A percentile compares a stretch with the other conserved stretches of the same genome.
Evolutionary conservation across 2,888 invertebrate genomes (phyloP).

Genomic region (Sminthurides aquaticus): DNA sequence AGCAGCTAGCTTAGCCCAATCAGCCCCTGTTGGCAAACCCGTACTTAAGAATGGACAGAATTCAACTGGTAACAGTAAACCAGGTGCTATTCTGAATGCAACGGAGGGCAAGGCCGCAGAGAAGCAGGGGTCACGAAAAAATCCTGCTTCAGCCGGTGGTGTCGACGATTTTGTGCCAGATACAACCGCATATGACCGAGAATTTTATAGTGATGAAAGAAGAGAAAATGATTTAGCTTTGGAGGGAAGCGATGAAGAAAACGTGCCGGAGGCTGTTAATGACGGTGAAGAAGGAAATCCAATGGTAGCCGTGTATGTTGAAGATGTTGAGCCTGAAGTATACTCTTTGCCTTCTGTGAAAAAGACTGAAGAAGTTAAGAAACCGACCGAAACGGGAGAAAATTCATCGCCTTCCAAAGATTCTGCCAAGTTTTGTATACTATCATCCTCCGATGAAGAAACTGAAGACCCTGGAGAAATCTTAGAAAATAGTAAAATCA

Average conservation of each 20-base stretch:
- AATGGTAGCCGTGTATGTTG: conserved; percentile 72
- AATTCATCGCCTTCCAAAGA: conserved; percentile 13
- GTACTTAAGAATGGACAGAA: neutral
- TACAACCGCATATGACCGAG: conserved; percentile 61
- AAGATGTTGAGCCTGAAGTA: conserved; percentile 69
- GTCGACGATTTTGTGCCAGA: conserved; percentile 69
- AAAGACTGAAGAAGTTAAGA: conserved; percentile 5
- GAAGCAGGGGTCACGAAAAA: too few species aligned
- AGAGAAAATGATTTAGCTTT: conserved; percentile 37
- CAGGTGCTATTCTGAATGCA: neutral
- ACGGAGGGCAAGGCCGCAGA: neutral
- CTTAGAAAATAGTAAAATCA: neutral
- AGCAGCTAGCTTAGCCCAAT: conserved; percentile 15
- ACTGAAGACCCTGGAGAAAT: conserved; percentile 1
- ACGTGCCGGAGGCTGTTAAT: conserved; percentile 24
- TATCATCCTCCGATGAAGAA: conserved; percentile 25
- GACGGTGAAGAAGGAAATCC: conserved; percentile 64
- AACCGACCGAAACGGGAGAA: neutral
- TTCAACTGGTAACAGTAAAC: neutral
- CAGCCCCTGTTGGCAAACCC: conserved; percentile 5
- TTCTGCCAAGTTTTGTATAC: conserved; percentile 26
- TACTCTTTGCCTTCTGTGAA: conserved; percentile 16
- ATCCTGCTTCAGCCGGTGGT: conserved; percentile 45
- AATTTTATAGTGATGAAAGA: conserved; percentile 66
- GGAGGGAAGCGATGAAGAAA: neutral